Conservation (phyloP, 1,140 invertebrate genomes). For the Teleogryllus occipitalis region DNA sequence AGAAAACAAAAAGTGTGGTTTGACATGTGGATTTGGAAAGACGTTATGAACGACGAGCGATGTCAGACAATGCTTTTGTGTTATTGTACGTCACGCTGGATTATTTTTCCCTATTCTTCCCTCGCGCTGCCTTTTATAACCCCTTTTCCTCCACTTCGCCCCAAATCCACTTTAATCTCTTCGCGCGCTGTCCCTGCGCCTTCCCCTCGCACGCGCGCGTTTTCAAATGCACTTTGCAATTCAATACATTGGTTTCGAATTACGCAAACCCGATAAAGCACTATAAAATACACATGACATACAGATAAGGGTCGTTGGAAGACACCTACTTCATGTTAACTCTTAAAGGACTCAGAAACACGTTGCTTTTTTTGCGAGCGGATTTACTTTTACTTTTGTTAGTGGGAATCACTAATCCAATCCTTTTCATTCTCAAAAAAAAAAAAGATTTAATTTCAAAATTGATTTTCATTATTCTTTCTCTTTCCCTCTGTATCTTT, state of each 20-base stretch:
- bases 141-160: background rate
- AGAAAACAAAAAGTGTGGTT: background rate
- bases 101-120: background rate
- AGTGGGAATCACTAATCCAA: too few relatives aligned
- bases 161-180: slow-evolving; percentile 1
- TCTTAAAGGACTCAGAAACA: too few relatives aligned
- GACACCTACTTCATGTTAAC: background rate
- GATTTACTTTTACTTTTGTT: too few relatives aligned
- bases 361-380: too few relatives aligned
- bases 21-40: background rate
- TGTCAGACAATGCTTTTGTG: background rate
- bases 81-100: background rate
- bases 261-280: background rate
- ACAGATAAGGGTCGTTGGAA: background rate
- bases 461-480: too few relatives aligned
- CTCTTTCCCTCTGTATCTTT: too few relatives aligned
- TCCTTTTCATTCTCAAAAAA: too few relatives aligned
- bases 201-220: background rate
- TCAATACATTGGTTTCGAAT: slow-evolving; percentile 1
- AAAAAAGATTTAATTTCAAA: too few relatives aligned
- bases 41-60: background rate
- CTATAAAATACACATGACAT: background rate
- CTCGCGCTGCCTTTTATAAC: background rate
- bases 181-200: background rate
- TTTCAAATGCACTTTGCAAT: background rate